A percentile compares a stretch with the other conserved stretches of the same genome.
phyloP scores from a whole-genome alignment of 2,888 invertebrate species.

The Drosophila falleni region DNA sequence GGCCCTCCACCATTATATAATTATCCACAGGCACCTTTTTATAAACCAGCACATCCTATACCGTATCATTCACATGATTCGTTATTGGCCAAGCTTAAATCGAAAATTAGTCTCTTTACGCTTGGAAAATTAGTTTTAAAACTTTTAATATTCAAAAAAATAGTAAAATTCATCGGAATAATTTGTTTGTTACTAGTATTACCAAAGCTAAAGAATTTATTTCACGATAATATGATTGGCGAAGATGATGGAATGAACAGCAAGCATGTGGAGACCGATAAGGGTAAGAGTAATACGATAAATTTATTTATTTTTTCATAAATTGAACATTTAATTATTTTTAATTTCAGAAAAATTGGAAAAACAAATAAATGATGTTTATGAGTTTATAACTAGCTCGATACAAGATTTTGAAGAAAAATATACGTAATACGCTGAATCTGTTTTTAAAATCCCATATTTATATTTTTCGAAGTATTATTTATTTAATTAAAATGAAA shows the following conservation, averaged over 20 bases:
- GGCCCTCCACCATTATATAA: conserved; percentile 86
- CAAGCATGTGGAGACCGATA: conserved; percentile 71
- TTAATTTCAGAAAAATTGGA: conserved; percentile 81
- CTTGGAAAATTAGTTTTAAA: conserved; percentile 91
- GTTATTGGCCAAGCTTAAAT: conserved; percentile 88
- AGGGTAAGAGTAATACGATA: conserved; percentile 67
- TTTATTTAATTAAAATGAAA: conserved; percentile 34
- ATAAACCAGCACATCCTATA: conserved; percentile 62
- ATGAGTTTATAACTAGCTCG: conserved; percentile 86
- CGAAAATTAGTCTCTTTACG: conserved; percentile 90
- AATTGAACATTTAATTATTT: conserved; percentile 4
- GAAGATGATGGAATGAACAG: conserved; percentile 78
- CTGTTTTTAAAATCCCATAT: background rate
- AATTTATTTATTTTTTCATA: background rate
- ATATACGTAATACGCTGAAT: conserved; percentile 11
- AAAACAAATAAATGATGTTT: conserved; percentile 85
- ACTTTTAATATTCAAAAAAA: conserved; percentile 92
- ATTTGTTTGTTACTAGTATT: conserved; percentile 91
- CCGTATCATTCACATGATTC: conserved; percentile 77
- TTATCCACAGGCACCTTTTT: conserved; percentile 85
- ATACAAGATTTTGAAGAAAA: conserved; percentile 56
- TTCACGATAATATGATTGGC: conserved; percentile 59
- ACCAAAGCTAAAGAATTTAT: conserved; percentile 87
- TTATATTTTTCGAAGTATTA: conserved; percentile 35
- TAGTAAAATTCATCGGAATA: conserved; percentile 92